Evolutionary conservation across 1,140 invertebrate species (phyloP).

Genomic region (Brachionus rotundiformis): DNA sequence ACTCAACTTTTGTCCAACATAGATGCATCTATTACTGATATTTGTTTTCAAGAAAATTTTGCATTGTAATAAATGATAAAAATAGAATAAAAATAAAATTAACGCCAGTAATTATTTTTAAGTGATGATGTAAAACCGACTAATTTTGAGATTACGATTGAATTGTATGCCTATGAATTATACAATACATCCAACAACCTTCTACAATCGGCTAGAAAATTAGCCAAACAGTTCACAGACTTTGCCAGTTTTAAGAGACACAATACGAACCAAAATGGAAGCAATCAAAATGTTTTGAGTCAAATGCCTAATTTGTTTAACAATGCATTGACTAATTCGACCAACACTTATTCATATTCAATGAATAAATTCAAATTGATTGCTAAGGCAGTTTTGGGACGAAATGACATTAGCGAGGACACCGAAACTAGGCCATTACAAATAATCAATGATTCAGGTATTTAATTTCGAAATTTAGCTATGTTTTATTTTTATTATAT

Average conservation of each 20-base stretch:
- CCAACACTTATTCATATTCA: constrained; percentile 31
- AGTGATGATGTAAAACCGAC: constrained; percentile 44
- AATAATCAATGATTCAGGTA: constrained; percentile 10
- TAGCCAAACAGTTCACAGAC: constrained; percentile 34
- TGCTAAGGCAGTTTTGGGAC: background rate
- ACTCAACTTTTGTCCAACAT: constrained; percentile 35
- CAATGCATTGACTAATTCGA: constrained; percentile 31
- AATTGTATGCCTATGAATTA: constrained; percentile 34
- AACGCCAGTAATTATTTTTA: background rate
- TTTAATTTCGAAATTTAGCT: background rate
- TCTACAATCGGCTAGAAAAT: constrained; percentile 18
- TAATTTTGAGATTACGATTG: constrained; percentile 27
- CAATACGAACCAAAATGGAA: background rate
- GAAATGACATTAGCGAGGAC: constrained; percentile 19
- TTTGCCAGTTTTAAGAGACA: constrained; percentile 30
- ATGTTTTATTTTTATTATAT: background rate
- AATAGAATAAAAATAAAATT: background rate
- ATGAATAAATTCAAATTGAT: constrained; percentile 42
- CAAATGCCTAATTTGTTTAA: constrained; percentile 45
- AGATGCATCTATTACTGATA: constrained; percentile 22
- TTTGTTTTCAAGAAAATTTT: constrained; percentile 8
- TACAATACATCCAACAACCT: constrained; percentile 35
- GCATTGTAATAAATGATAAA: background rate
- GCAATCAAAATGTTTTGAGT: constrained; percentile 18
- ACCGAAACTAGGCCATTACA: constrained; percentile 19